phyloP scores from a whole-genome alignment of 2,797 vertebrate genomes.

The Trachurus trachurus region DNA sequence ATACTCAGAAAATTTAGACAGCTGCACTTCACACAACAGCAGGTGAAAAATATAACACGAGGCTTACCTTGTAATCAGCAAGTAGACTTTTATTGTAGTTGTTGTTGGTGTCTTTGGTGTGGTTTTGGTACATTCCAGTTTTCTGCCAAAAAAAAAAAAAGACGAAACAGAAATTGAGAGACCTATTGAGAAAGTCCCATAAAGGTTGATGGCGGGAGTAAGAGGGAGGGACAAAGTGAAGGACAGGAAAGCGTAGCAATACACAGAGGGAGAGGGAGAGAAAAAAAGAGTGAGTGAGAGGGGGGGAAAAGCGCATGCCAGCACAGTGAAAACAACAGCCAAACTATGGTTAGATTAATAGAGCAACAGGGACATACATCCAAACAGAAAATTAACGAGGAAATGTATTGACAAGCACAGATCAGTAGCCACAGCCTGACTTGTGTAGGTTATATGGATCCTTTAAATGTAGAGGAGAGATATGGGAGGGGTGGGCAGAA shows the following conservation, averaged over 20 bases:
- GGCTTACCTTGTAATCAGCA: slow-evolving; percentile 82
- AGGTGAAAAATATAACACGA: slow-evolving; percentile 49
- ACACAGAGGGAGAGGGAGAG: slow-evolving; percentile 14
- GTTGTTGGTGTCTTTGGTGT: slow-evolving; percentile 82
- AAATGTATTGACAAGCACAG: slow-evolving; percentile 57
- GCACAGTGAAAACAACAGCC: slow-evolving; percentile 40
- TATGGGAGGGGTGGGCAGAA: slow-evolving; percentile 45
- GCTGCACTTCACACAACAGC: slow-evolving; percentile 26
- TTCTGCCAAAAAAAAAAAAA: slow-evolving; percentile 41
- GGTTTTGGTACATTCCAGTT: slow-evolving; percentile 84
- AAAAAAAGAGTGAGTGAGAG: not conserved
- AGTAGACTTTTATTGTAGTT: slow-evolving; percentile 81
- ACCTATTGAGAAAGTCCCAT: slow-evolving; percentile 41
- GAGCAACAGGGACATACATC: slow-evolving; percentile 52
- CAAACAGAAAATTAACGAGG: slow-evolving; percentile 59
- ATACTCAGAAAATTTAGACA: not conserved
- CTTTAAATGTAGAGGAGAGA: slow-evolving; percentile 55
- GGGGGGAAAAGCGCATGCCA: slow-evolving; percentile 31
- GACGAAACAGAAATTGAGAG: slow-evolving; percentile 41
- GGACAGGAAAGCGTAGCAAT: slow-evolving; percentile 45
- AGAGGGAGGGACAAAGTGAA: slow-evolving; percentile 44
- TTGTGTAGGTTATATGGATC: slow-evolving; percentile 59
- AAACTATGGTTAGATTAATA: slow-evolving; percentile 16
- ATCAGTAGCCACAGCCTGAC: slow-evolving; percentile 53
- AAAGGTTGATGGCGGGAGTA: slow-evolving; percentile 11